Base-by-base conservation (phyloP, 1,140 invertebrate species). In the Pogonus chalceus region DNA sequence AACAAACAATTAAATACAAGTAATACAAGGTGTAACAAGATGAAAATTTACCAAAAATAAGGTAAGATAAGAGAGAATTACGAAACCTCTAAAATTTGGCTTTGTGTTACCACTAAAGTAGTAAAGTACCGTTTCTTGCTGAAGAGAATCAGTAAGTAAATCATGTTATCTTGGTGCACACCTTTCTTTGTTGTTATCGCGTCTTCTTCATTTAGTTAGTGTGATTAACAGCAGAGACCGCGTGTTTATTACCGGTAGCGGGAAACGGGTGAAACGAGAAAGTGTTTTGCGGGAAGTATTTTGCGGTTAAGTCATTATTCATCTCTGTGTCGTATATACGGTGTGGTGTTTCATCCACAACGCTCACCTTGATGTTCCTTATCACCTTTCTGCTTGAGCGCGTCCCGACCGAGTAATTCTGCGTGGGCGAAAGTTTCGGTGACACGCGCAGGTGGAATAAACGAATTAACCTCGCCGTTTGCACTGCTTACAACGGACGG, bases 301-400 rank as follows among this genome's bases (percentile, higher is more conserved):
- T 43, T 43, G 37, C 18, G 37, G 37, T 43, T 43, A 9, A 43
- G 9, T 43, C 37, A 43, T 43, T 43, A 43, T 43, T 43, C 37
- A 43, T 43, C 18, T 16, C 26, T n/a, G n/a, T n/a, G n/a, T n/a
- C n/a, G n/a, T n/a, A n/a, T n/a, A n/a, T n/a, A n/a, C n/a, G n/a
- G n/a, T n/a, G n/a, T 14, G 26, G 37, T 43, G 37, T 43, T 16
- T 43, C 18, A 7, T 31, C 4, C 26, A 7, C 37, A 43, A 7
- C 7, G 37, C 37, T 9, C 37, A 43, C 37, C 37, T 43, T 43
- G 37, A 43, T 43, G 37, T 43, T 53, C 39, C 51, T 53, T 53
- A 53, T 53, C 51, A 53, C 51, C 51, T 53, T 53, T 53, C 51
- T 46, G 35, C 51, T 46, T 35, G 51, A 53, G 2, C 46, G 51